Evolutionary conservation across 2,797 vertebrate genomes (phyloP), one percentile per base, ranked within the genome.

Genomic region (Naso thynnoides): DNA sequence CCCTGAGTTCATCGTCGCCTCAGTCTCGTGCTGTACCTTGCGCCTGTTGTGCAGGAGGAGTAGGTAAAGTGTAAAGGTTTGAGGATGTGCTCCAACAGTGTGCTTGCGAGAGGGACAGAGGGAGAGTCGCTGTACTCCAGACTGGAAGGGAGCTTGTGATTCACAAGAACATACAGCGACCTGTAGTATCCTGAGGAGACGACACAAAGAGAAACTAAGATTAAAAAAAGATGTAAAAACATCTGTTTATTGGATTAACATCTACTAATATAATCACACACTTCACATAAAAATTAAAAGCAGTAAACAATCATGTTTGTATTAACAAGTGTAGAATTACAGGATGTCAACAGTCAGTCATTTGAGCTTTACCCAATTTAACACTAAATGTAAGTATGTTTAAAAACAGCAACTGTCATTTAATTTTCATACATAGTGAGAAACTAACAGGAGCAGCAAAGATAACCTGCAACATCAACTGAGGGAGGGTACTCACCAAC

Each of bases 11-110:
- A n/a, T n/a, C n/a, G n/a, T n/a, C n/a, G n/a, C n/a, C n/a, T n/a
- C n/a, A n/a, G n/a, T n/a, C 16, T 53, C 1, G 3, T 31, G 6
- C 48, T 29, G 41, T 94, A 99, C 98, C 98, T 98, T 90, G 98
- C 95, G 88, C 95, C 95, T 84, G 94, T 94, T 88, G 96, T 94
- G 90, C 98, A 99, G 91, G 98, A 98, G 93, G 89, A 95, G 93
- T 98, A 99, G 3, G 93, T 97, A 97, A 99, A 99, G 97, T 99
- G 97, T 97, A 99, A 94, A 82, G 98, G 98, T 90, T 97, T 98
- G 84, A 99, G 93, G 84, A 96, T 96, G 96, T 99, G 97, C 92
- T 99, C 97, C 92, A 99, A 94, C 91, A 99, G 93, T 91, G 95
- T 95, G 94, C 96, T 97, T 93, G 98, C 98, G 85, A 99, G 90